A percentile compares a stretch with the other conserved stretches of the same genome.
These are phyloP conservation scores for Monopis laevigella DNA, from an alignment of 2,888 invertebrate genomes.

Conservation along the genomic window DNA sequence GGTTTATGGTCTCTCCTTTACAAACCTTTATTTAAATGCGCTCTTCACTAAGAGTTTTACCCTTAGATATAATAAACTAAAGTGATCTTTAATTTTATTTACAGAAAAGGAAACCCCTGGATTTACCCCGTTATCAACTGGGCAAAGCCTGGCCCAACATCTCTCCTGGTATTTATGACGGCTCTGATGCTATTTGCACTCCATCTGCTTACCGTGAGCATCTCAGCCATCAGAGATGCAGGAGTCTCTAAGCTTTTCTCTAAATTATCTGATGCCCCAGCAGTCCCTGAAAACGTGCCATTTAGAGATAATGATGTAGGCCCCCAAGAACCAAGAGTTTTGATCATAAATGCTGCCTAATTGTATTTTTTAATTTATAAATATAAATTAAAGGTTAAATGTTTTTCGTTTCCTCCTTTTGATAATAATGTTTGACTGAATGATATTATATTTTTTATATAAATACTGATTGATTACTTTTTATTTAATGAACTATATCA, in stretches of 20 bases:
- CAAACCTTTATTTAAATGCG: too few relatives aligned
- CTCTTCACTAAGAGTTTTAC: too few relatives aligned
- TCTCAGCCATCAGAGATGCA: constrained; percentile 58
- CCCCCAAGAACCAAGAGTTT: background rate
- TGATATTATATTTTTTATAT: too few relatives aligned
- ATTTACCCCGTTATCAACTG: constrained; percentile 84
- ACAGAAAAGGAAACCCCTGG: constrained; percentile 70
- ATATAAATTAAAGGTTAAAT: too few relatives aligned
- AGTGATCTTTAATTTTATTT: constrained; percentile 21
- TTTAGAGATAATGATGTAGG: constrained; percentile 2
- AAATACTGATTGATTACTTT: too few relatives aligned
- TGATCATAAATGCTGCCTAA: background rate
- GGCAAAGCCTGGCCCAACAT: constrained; percentile 70
- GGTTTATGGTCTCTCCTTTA: too few relatives aligned
- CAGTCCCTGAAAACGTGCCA: constrained; percentile 3
- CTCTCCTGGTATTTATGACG: constrained; percentile 70
- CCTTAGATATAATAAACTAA: too few relatives aligned
- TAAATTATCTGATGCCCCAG: background rate
- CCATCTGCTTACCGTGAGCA: constrained; percentile 66
- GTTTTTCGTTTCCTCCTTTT: too few relatives aligned
- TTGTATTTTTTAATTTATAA: too few relatives aligned
- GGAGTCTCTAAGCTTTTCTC: constrained; percentile 24
- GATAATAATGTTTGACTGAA: too few relatives aligned
- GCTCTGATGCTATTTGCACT: constrained; percentile 69
- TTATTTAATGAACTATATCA: too few relatives aligned